Evolutionary conservation across 2,888 invertebrate genomes (phyloP), one percentile per base, ranked within the genome.

Genomic region (Limnephilus marmoratus): DNA sequence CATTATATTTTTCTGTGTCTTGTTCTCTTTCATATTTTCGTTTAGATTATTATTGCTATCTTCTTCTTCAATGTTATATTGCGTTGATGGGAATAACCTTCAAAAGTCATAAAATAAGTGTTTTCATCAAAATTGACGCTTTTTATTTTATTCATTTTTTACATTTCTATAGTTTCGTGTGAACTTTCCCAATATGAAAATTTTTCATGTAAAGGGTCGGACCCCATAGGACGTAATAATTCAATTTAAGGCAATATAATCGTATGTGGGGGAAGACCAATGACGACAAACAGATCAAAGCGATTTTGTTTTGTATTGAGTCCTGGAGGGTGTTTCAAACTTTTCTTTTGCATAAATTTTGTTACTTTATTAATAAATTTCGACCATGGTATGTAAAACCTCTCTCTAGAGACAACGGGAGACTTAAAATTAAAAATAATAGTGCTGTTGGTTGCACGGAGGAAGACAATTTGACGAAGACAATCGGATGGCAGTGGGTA

Each of bases 211-310:
- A 68, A 68, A n/a, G 68, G 68, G 24, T 68, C 1, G 2, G 18
- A 18, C 24, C 7, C 68, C 24, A 24, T 68, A 68, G 68, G n/a
- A 68, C n/a, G 9, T 9, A 9, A 2, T 24, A 68, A 68, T 68
- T 68, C 4, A 7, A 53, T 53, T 53, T 53, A 53, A 53, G 53
- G 18, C n/a, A 24, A 68, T 68, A 68, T 68, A 24, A 24, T 24
- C 5, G 68, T n/a, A 2, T 24, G 24, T 24, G 53, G 24, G 53
- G 83, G 83, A 83, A 15, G 83, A 83, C 37, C 37, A 37, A 15
- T 83, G 83, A 37, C 37, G 83, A 18, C 37, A 15, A 83, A 34
- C 83, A 34, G 83, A 83, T 83, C 83, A 83, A 83, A 83, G 83
- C 13, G 37, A 7, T 37, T n/a, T 34, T 83, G 82, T 34, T 34